Conservation (phyloP, 2,113 vertebrate genomes). For the Gobius niger region DNA sequence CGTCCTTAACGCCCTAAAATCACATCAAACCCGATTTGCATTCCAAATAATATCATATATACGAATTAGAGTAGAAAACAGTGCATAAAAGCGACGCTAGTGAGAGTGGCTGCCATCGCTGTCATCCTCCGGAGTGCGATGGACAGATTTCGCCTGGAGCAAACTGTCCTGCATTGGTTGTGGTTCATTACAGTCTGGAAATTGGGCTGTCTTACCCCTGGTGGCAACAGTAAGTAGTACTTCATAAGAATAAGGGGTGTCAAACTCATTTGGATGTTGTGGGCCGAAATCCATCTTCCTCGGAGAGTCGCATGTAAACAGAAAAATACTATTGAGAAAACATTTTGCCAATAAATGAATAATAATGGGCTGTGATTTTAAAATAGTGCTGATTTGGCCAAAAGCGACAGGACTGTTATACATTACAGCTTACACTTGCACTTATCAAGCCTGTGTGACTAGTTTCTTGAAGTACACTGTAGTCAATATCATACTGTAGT, state of each 20-base stretch:
- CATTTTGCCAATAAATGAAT: too few species aligned
- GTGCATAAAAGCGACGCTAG: background rate
- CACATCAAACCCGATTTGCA: background rate
- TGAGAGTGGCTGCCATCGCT: conserved; percentile 14
- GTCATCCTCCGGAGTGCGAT: conserved; percentile 31
- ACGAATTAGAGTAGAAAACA: background rate
- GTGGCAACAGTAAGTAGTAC: conserved; percentile 11
- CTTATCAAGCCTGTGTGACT: too few species aligned
- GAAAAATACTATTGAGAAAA: too few species aligned
- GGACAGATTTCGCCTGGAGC: conserved; percentile 34
- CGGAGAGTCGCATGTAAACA: too few species aligned
- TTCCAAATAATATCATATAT: background rate
- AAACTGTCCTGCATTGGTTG: conserved; percentile 1
- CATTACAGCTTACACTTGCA: too few species aligned
- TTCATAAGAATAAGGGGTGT: background rate
- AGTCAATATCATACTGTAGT: too few species aligned
- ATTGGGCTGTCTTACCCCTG: conserved; percentile 21
- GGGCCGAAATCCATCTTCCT: too few species aligned
- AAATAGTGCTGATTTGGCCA: too few species aligned
- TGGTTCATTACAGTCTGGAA: background rate
- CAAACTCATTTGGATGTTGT: background rate
- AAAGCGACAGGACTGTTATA: too few species aligned
- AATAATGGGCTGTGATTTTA: too few species aligned
- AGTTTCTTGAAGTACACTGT: too few species aligned
- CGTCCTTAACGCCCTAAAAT: background rate